phyloP scores from a whole-genome alignment of 2,888 invertebrate genomes.

The Saturnia pavonia region DNA sequence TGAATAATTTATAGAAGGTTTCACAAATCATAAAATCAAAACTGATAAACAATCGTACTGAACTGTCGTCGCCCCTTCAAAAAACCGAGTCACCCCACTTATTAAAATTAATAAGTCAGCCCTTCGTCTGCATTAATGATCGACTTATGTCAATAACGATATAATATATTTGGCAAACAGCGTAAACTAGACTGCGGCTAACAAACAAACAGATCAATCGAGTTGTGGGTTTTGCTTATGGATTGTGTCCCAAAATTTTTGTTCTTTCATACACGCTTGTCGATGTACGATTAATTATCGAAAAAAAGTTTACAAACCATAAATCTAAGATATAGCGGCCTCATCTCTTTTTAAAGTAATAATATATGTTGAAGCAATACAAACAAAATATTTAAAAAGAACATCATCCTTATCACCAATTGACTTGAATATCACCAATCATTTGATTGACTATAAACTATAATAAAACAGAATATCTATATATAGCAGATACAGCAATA shows the following conservation, averaged over 20 bases:
- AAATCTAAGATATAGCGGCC: too few species aligned
- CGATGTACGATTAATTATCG: neutral
- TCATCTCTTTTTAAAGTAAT: too few species aligned
- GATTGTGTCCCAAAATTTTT: neutral
- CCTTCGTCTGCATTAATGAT: conserved; percentile 78
- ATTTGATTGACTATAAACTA: too few species aligned
- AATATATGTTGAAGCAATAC: too few species aligned
- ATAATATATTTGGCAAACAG: conserved; percentile 79
- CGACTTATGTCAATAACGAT: conserved; percentile 76
- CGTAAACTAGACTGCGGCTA: conserved; percentile 53
- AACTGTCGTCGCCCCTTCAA: conserved; percentile 64
- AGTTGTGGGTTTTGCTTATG: conserved; percentile 34
- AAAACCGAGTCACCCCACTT: conserved; percentile 71
- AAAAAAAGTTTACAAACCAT: neutral
- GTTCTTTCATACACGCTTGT: neutral
- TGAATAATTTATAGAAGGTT: conserved; percentile 12
- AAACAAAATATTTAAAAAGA: too few species aligned
- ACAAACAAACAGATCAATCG: conserved; percentile 31
- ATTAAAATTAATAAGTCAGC: conserved; percentile 81
- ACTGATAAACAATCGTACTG: conserved; percentile 68
- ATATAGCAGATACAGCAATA: too few species aligned
- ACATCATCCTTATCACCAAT: too few species aligned
- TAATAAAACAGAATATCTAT: too few species aligned
- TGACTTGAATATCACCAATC: too few species aligned
- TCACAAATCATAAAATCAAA: conserved; percentile 72